Percentiles rank a stretch among this genome's conserved stretches.
phyloP scores from a whole-genome alignment of 2,113 vertebrate species.

The Spea multiplicata region DNA sequence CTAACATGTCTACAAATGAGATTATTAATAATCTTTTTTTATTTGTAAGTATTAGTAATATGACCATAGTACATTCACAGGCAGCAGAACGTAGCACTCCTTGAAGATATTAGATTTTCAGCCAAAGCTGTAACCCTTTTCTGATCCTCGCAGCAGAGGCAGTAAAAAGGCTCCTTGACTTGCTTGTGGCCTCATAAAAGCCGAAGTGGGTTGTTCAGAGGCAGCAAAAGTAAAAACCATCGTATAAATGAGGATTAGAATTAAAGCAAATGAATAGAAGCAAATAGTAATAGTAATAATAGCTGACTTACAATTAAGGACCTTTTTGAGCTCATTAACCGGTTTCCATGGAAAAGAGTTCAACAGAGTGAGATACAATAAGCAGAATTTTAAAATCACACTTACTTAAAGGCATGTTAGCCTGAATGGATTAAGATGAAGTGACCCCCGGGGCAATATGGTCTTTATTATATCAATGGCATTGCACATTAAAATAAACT shows the following conservation, averaged over 20 bases:
- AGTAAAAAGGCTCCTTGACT: slow-evolving; percentile 21
- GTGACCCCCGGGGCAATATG: too few relatives aligned
- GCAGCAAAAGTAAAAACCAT: slow-evolving; percentile 28
- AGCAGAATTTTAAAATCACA: not conserved
- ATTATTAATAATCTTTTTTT: too few relatives aligned
- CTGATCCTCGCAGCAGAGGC: slow-evolving; percentile 14
- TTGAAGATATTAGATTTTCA: not conserved
- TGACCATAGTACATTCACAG: not conserved
- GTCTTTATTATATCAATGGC: too few relatives aligned
- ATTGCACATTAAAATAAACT: too few relatives aligned
- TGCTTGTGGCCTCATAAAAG: slow-evolving; percentile 48
- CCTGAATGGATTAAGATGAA: too few relatives aligned
- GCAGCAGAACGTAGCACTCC: not conserved
- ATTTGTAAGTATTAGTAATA: too few relatives aligned
- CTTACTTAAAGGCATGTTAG: too few relatives aligned
- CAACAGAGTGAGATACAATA: slow-evolving; percentile 37
- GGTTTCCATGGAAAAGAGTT: slow-evolving; percentile 66
- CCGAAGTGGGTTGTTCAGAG: slow-evolving; percentile 46
- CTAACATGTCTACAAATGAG: too few relatives aligned
- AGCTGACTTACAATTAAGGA: slow-evolving; percentile 50
- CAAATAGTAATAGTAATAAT: slow-evolving; percentile 55
- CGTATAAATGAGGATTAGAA: slow-evolving; percentile 30
- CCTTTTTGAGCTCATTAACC: slow-evolving; percentile 54
- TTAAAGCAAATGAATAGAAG: slow-evolving; percentile 52
- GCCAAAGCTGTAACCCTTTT: not conserved